Conservation (phyloP, 2,888 invertebrate species). For the Loripinus fragilis region DNA sequence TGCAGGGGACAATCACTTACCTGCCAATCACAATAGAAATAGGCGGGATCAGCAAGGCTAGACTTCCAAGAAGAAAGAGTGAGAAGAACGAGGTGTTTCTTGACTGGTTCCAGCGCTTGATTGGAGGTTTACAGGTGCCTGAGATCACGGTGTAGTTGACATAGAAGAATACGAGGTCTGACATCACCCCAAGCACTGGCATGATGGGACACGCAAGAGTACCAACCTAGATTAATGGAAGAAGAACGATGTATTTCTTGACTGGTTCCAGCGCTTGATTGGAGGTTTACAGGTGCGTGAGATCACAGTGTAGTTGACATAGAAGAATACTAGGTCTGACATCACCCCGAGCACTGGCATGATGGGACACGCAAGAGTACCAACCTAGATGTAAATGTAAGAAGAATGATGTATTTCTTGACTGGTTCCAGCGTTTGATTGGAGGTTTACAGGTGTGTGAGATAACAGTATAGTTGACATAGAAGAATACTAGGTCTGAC, state of each 20-base stretch:
- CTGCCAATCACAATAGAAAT: conserved; percentile 71
- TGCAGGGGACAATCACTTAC: too few relatives aligned
- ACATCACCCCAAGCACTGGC: conserved; percentile 69
- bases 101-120: conserved; percentile 75
- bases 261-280: conserved; percentile 74
- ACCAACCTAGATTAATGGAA: conserved; percentile 65
- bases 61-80: conserved; percentile 63
- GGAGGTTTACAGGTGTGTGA: conserved; percentile 70
- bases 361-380: conserved; percentile 72
- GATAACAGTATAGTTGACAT: conserved; percentile 65
- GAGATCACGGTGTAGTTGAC: conserved; percentile 65
- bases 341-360: conserved; percentile 69
- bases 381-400: conserved; percentile 63
- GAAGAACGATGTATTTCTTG: conserved; percentile 71
- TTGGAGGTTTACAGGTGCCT: conserved; percentile 70
- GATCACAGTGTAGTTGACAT: conserved; percentile 65
- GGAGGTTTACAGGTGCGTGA: conserved; percentile 70
- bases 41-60: conserved; percentile 64
- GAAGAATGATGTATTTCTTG: conserved; percentile 71
- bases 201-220: conserved; percentile 72
- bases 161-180: conserved; percentile 66
- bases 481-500: conserved; percentile 67
- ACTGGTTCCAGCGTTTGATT: conserved; percentile 74
- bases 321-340: conserved; percentile 67
- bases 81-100: conserved; percentile 71